Percentiles rank a stretch among this genome's conserved stretches.
These are phyloP conservation scores for Sesia apiformis DNA, from an alignment of 2,888 invertebrate species.

Conservation along the genomic window DNA sequence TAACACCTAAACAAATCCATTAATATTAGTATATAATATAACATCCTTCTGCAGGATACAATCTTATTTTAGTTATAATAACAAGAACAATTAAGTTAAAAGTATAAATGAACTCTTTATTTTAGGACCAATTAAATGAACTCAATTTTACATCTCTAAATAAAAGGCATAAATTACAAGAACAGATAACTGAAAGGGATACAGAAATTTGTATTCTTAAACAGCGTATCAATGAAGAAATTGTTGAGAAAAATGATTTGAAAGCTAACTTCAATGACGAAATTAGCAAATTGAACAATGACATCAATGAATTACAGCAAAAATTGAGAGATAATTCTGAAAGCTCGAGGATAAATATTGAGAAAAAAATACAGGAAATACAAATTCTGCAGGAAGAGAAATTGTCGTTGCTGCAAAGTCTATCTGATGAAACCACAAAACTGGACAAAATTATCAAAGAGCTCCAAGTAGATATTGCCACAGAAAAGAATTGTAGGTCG, in stretches of 20 bases:
- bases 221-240: not conserved
- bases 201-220: slow-evolving; percentile 24
- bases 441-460: slow-evolving; percentile 33
- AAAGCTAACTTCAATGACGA: slow-evolving; percentile 36
- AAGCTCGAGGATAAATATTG: slow-evolving; percentile 30
- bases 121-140: slow-evolving; percentile 21
- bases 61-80: too few species aligned
- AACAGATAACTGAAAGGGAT: slow-evolving; percentile 37
- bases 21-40: not conserved
- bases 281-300: slow-evolving; percentile 44
- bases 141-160: slow-evolving; percentile 26
- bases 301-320: slow-evolving; percentile 50
- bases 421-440: slow-evolving; percentile 46
- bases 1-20: not conserved
- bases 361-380: slow-evolving; percentile 45
- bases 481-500: slow-evolving; percentile 36
- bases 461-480: slow-evolving; percentile 35
- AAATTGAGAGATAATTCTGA: slow-evolving; percentile 38
- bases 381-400: slow-evolving; percentile 55
- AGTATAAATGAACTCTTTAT: not conserved
- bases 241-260: slow-evolving; percentile 9
- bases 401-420: slow-evolving; percentile 39
- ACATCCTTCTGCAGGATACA: too few species aligned
- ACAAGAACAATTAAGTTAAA: too few species aligned
- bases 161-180: slow-evolving; percentile 29